Conservation (phyloP, 37 sponge, comb jelly and placozoan species). For the Agelas oroides region DNA sequence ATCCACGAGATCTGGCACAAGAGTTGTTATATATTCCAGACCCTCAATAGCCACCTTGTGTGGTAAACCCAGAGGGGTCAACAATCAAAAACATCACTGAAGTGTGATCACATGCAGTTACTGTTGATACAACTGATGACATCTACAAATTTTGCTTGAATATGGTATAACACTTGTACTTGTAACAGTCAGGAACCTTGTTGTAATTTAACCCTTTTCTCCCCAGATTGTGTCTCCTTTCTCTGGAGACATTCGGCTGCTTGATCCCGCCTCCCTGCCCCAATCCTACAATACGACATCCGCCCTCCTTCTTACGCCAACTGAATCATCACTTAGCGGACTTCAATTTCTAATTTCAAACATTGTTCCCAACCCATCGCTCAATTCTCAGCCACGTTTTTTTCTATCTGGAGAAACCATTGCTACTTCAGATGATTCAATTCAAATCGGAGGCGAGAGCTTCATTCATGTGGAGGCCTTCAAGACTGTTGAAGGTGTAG, state of each 20-base stretch:
- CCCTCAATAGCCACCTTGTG: too few species aligned
- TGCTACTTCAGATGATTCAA: background rate
- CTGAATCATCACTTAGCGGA: conserved; percentile 60
- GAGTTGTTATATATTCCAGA: too few species aligned
- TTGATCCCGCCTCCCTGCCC: background rate
- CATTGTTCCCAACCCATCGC: conserved; percentile 21
- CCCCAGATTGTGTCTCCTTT: conserved; percentile 72
- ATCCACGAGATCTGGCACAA: too few species aligned
- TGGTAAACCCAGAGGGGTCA: too few species aligned
- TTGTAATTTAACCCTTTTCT: background rate
- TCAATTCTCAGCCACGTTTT: conserved; percentile 8
- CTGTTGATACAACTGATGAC: too few species aligned
- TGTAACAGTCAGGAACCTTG: too few species aligned
- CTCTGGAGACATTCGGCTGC: conserved; percentile 45
- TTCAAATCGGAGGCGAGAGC: background rate
- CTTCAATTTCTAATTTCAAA: conserved; percentile 65
- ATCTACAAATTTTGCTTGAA: too few species aligned
- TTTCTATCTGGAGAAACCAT: conserved; percentile 20
- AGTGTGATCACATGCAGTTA: too few species aligned
- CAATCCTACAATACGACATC: background rate
- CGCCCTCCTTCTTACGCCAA: conserved; percentile 50
- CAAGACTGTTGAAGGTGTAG: conserved; percentile 28
- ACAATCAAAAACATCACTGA: too few species aligned
- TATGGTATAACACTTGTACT: too few species aligned
- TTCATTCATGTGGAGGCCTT: conserved; percentile 67